Evolutionary conservation across 2,797 vertebrate genomes (phyloP).

Genomic region (Eulemur coronatus): DNA sequence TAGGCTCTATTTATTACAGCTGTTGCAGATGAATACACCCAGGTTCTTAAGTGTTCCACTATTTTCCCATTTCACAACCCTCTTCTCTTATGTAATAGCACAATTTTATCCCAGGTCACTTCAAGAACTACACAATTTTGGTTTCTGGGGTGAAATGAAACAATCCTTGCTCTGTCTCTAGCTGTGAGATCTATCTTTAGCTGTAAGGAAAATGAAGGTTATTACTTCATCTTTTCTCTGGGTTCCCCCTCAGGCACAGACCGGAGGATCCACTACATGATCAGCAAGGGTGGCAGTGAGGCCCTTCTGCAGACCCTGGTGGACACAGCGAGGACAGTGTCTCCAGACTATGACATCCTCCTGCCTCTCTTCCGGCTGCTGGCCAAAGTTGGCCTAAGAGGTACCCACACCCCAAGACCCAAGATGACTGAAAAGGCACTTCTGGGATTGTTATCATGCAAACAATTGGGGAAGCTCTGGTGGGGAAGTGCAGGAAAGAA

Average conservation of each 20-base stretch:
- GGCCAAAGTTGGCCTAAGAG: slow-evolving; percentile 93
- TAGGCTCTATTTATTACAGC: background rate
- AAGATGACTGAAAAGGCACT: background rate
- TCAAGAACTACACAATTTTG: background rate
- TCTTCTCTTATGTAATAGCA: background rate
- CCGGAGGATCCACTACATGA: slow-evolving; percentile 90
- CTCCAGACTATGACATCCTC: slow-evolving; percentile 85
- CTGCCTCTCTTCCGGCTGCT: slow-evolving; percentile 91
- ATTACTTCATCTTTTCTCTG: background rate
- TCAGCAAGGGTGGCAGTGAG: slow-evolving; percentile 94
- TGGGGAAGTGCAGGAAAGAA: background rate
- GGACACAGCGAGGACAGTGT: slow-evolving; percentile 68
- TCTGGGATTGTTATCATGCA: background rate
- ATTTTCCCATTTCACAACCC: background rate
- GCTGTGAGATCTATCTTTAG: background rate
- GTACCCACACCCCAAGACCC: slow-evolving; percentile 77
- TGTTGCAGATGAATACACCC: background rate
- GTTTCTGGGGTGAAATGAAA: background rate
- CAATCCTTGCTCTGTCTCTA: background rate
- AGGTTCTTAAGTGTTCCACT: background rate
- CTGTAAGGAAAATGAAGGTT: background rate
- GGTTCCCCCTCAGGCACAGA: slow-evolving; percentile 87
- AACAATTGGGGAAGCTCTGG: background rate
- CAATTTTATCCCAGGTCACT: background rate
- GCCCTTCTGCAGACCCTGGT: slow-evolving; percentile 89